These are phyloP conservation scores for Mesodorylaimus sp. DNA, from an alignment of 2,888 invertebrate species.

Conservation along the genomic window DNA sequence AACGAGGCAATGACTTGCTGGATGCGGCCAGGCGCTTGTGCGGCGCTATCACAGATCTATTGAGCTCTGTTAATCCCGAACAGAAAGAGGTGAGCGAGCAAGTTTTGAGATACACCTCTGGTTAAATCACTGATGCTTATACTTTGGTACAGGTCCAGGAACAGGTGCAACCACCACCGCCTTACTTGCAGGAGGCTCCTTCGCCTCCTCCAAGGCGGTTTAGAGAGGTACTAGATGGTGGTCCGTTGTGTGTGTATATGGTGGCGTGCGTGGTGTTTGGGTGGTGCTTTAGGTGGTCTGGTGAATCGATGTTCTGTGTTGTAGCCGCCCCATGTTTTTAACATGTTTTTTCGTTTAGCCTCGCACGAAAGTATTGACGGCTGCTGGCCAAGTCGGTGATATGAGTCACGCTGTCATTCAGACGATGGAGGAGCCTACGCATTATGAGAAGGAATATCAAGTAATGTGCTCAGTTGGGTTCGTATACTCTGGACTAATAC, in stretches of 20 bases:
- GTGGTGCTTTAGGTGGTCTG: too few species aligned
- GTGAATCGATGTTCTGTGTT: too few species aligned
- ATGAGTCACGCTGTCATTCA: constrained; percentile 79
- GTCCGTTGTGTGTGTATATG: neutral
- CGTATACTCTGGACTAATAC: neutral
- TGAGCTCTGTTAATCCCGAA: constrained; percentile 86
- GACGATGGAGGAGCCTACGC: constrained; percentile 68
- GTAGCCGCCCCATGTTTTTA: neutral
- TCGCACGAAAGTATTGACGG: constrained; percentile 73
- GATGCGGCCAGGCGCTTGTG: constrained; percentile 81
- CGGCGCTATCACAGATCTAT: constrained; percentile 68
- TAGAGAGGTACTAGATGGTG: neutral
- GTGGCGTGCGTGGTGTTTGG: neutral
- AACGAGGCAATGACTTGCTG: constrained; percentile 61
- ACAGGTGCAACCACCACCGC: too few species aligned
- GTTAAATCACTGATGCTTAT: too few species aligned
- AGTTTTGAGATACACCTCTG: neutral
- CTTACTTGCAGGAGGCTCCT: neutral
- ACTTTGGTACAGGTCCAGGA: too few species aligned
- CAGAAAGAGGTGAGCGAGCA: constrained; percentile 49
- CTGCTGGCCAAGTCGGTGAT: constrained; percentile 88
- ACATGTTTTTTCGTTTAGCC: constrained; percentile 40
- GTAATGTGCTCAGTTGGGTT: constrained; percentile 12
- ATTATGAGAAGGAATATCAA: constrained; percentile 37
- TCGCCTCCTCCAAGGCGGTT: neutral